These are phyloP conservation scores for Pipra filicauda DNA, from an alignment of 2,113 vertebrate species.

Conservation along the genomic window DNA sequence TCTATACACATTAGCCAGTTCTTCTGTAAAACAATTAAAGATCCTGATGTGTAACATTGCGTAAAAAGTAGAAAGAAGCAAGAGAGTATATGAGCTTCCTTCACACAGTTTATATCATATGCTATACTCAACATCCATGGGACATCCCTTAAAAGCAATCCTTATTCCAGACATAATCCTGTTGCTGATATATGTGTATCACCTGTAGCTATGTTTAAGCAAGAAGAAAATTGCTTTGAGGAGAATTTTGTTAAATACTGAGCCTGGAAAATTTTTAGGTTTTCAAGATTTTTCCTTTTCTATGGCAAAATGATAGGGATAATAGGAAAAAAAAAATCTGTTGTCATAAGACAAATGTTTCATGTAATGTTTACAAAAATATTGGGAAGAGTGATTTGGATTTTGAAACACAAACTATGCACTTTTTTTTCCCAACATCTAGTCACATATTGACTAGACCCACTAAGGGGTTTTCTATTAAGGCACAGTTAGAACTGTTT, in stretches of 20 bases:
- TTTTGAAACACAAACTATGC: not conserved
- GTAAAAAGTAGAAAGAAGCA: not conserved
- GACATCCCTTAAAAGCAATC: not conserved
- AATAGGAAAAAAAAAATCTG: not conserved
- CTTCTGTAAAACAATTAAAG: not conserved
- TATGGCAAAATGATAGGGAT: not conserved
- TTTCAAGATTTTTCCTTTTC: not conserved
- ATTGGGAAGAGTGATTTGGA: not conserved
- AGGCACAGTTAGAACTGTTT: not conserved
- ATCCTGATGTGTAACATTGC: not conserved
- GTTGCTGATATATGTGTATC: not conserved
- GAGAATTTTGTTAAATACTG: not conserved
- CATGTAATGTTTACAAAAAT: not conserved
- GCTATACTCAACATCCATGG: not conserved
- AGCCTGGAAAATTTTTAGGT: not conserved
- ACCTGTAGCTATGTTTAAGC: not conserved
- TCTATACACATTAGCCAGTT: not conserved
- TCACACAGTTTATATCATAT: not conserved
- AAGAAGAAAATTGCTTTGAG: not conserved
- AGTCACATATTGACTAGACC: not conserved
- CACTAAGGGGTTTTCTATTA: not conserved
- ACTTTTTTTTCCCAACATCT: not conserved
- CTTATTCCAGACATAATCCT: not conserved
- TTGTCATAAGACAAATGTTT: not conserved
- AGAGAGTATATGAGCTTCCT: not conserved